Conservation (phyloP, 2,113 vertebrate genomes). For the Actenoides hombroni region DNA sequence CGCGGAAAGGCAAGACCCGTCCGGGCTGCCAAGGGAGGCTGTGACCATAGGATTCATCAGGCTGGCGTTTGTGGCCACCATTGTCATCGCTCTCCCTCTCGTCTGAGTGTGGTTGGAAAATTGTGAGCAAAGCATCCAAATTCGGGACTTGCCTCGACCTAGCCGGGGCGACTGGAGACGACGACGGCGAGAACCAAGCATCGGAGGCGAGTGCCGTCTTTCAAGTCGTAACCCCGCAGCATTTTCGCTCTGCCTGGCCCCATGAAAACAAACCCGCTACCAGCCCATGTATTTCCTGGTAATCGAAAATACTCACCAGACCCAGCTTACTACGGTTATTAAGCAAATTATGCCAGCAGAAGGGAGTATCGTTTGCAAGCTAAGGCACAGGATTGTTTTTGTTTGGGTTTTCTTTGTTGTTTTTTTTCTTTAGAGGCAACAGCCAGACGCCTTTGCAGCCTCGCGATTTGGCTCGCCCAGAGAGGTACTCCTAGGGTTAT, state of each 20-base stretch:
- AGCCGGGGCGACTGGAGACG: background rate
- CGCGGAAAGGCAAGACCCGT: background rate
- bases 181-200: background rate
- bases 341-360: constrained; percentile 72
- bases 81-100: background rate
- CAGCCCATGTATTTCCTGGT: constrained; percentile 67
- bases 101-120: background rate
- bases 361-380: constrained; percentile 55
- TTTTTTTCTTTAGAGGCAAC: constrained; percentile 18
- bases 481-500: constrained; percentile 54
- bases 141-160: background rate
- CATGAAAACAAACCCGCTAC: constrained; percentile 51
- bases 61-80: background rate
- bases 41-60: background rate
- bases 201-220: background rate
- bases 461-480: constrained; percentile 41
- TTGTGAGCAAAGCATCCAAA: background rate
- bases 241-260: background rate
- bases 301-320: constrained; percentile 78
- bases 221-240: background rate
- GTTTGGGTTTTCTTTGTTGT: background rate
- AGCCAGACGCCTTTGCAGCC: constrained; percentile 11
- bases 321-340: constrained; percentile 71
- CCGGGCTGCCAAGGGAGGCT: background rate
- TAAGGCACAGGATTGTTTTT: background rate